Conservation (phyloP, 2,888 invertebrate species). For the Coelogynopora nodosa region DNA sequence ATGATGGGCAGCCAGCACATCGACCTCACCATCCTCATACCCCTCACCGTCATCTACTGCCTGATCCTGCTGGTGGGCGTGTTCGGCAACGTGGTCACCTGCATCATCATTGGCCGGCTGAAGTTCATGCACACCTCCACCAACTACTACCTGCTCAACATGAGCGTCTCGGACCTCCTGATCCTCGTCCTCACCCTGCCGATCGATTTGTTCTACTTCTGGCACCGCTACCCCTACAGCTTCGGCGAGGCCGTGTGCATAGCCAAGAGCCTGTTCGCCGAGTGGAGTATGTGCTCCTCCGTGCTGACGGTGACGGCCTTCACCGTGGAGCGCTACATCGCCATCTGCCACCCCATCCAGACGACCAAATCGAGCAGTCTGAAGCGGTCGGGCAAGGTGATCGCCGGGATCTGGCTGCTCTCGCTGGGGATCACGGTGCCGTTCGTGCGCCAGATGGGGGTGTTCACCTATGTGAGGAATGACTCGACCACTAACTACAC, state of each 20-base stretch:
- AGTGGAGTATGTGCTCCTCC: slow-evolving; percentile 42
- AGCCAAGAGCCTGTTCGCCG: slow-evolving; percentile 33
- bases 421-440: slow-evolving; percentile 6
- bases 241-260: slow-evolving; percentile 39
- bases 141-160: slow-evolving; percentile 82
- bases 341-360: slow-evolving; percentile 44
- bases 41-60: slow-evolving; percentile 62
- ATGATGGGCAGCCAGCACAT: background rate
- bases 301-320: slow-evolving; percentile 45
- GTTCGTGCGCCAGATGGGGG: slow-evolving; percentile 8
- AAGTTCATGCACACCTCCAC: slow-evolving; percentile 81
- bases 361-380: background rate
- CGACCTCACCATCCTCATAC: background rate
- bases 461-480: slow-evolving; percentile 19
- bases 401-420: slow-evolving; percentile 23
- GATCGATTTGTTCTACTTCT: slow-evolving; percentile 36
- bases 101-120: slow-evolving; percentile 77
- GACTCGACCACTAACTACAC: slow-evolving; percentile 31
- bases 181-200: slow-evolving; percentile 38
- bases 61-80: slow-evolving; percentile 76
- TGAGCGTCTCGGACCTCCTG: slow-evolving; percentile 76
- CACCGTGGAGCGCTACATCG: slow-evolving; percentile 43
- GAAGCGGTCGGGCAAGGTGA: slow-evolving; percentile 11
- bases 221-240: slow-evolving; percentile 41
- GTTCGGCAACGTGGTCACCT: slow-evolving; percentile 77